These are phyloP conservation scores for Epinephelus awoara DNA, from an alignment of 2,797 vertebrate genomes.

Conservation along the genomic window DNA sequence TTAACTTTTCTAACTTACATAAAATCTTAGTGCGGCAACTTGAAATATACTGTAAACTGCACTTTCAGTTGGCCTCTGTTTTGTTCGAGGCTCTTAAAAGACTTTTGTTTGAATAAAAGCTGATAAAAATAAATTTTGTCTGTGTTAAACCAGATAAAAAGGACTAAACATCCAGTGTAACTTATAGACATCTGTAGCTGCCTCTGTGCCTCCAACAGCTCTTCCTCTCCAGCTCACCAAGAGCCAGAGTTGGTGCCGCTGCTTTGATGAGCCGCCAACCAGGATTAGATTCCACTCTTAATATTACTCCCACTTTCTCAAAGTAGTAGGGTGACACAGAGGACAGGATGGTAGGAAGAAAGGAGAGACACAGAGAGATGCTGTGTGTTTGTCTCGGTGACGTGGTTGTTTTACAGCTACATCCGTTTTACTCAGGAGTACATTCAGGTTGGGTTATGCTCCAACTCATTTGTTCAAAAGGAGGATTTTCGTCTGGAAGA, in stretches of 20 bases:
- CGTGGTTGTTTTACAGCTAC: constrained; percentile 61
- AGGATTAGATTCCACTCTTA: constrained; percentile 82
- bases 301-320: constrained; percentile 79
- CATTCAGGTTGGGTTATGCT: constrained; percentile 57
- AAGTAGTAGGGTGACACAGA: constrained; percentile 81
- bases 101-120: constrained; percentile 12
- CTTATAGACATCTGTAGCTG: constrained; percentile 62
- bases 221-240: constrained; percentile 58
- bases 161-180: constrained; percentile 41
- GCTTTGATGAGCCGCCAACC: constrained; percentile 80
- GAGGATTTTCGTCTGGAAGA: constrained; percentile 53
- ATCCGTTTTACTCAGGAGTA: constrained; percentile 52
- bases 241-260: constrained; percentile 62
- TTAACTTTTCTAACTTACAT: neutral
- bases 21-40: neutral
- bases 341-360: constrained; percentile 72
- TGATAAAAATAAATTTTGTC: constrained; percentile 26
- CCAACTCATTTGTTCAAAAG: constrained; percentile 58
- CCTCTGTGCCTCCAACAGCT: constrained; percentile 40
- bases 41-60: neutral
- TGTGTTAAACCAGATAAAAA: constrained; percentile 37
- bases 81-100: neutral
- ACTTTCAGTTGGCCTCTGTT: constrained; percentile 16
- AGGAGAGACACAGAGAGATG: constrained; percentile 66
- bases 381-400: constrained; percentile 64